Evolutionary conservation across 1,140 invertebrate genomes (phyloP).

Genomic region (Drosophila insularis): DNA sequence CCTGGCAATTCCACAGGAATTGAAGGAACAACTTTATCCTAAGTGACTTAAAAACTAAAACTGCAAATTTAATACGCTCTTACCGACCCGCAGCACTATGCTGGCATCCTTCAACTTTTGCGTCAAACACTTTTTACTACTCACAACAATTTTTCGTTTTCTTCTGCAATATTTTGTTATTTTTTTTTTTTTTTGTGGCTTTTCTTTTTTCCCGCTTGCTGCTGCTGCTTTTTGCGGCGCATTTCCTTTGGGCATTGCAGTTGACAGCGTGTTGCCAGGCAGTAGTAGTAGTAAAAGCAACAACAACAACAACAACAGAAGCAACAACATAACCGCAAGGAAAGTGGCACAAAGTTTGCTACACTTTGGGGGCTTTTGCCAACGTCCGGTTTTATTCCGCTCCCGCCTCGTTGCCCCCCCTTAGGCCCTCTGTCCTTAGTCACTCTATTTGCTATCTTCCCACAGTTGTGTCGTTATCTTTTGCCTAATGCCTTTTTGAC

Average conservation of each 20-base stretch:
- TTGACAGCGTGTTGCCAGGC: conserved; percentile 67
- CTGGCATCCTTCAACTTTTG: conserved; percentile 58
- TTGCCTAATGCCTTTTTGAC: conserved; percentile 70
- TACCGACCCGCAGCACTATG: conserved; percentile 46
- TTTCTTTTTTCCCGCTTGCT: background rate
- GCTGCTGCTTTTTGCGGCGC: conserved; percentile 56
- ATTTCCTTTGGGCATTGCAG: conserved; percentile 79
- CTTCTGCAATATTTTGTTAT: conserved; percentile 11
- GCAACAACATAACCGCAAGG: conserved; percentile 47
- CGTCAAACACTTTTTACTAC: conserved; percentile 73
- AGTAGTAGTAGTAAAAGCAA: conserved; percentile 19
- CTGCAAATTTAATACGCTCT: conserved; percentile 73
- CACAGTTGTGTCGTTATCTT: conserved; percentile 52
- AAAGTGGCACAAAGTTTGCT: conserved; percentile 77
- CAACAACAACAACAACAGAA: background rate
- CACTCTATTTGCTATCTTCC: conserved; percentile 7
- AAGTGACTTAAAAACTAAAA: conserved; percentile 79
- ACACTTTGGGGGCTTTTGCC: conserved; percentile 52
- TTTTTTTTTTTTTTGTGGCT: background rate
- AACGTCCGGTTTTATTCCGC: conserved; percentile 1
- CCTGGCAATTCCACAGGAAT: background rate
- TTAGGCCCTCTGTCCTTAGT: background rate
- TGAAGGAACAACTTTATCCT: conserved; percentile 55
- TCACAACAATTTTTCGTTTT: conserved; percentile 68
- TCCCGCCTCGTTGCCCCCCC: background rate